Evolutionary conservation across 2,113 vertebrate species (phyloP).

Genomic region (Prinia subflava): DNA sequence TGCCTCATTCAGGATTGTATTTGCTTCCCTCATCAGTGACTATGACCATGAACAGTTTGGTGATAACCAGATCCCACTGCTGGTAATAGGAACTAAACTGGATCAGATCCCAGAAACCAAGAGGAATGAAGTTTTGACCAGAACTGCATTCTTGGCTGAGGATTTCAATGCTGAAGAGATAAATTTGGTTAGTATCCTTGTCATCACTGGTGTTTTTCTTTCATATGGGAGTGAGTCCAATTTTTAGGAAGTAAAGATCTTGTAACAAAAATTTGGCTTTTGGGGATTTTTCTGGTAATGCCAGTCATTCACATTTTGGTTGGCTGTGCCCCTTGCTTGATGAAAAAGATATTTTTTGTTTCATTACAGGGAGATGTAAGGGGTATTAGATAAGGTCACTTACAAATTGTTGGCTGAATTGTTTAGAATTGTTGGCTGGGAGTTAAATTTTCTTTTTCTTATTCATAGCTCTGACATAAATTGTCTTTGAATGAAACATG

Average conservation of each 20-base stretch:
- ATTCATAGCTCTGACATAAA: not conserved
- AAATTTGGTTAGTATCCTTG: slow-evolving; percentile 83
- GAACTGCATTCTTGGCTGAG: slow-evolving; percentile 93
- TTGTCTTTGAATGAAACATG: not conserved
- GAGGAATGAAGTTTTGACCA: slow-evolving; percentile 89
- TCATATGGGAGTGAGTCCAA: not conserved
- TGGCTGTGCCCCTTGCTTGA: not conserved
- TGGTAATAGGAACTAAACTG: slow-evolving; percentile 95
- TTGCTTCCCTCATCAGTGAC: slow-evolving; percentile 75
- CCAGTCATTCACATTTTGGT: not conserved
- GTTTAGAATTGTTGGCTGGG: not conserved
- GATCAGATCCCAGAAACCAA: slow-evolving; percentile 96
- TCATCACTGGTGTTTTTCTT: not conserved
- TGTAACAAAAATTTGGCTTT: not conserved
- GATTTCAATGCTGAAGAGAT: slow-evolving; percentile 98
- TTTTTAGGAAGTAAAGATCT: not conserved
- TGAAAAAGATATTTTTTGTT: not conserved
- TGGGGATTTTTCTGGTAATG: not conserved
- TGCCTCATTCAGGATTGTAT: not conserved
- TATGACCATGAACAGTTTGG: slow-evolving; percentile 96
- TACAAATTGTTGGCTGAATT: not conserved
- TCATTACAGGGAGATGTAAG: not conserved
- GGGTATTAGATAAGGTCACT: not conserved
- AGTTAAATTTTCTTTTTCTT: not conserved
- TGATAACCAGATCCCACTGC: slow-evolving; percentile 91